Percentiles rank a stretch among this genome's conserved stretches.
Conservation (phyloP, 2,113 vertebrate genomes). For the Brachypteracias leptosomus region DNA sequence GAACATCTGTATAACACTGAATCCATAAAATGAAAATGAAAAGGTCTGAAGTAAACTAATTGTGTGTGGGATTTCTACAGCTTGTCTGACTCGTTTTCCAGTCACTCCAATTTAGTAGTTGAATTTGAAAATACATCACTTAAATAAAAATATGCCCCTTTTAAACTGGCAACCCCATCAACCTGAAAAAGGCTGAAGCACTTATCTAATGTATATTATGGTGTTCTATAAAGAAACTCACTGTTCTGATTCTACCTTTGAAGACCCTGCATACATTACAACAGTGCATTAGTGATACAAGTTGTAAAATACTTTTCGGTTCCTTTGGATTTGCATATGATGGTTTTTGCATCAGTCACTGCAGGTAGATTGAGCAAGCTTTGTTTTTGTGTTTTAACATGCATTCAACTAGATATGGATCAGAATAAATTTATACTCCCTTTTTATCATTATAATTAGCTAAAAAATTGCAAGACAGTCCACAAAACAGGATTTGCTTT, state of each 20-base stretch:
- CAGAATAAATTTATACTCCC: constrained; percentile 87
- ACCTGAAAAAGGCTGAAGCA: constrained; percentile 66
- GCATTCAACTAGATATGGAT: constrained; percentile 91
- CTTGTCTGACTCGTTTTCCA: constrained; percentile 33
- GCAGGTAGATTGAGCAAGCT: constrained; percentile 94
- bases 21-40: background rate
- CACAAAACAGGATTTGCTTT: constrained; percentile 87
- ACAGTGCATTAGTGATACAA: constrained; percentile 86
- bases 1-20: constrained; percentile 44
- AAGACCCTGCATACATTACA: constrained; percentile 80
- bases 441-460: constrained; percentile 90
- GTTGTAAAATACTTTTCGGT: constrained; percentile 81
- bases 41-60: constrained; percentile 27
- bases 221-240: constrained; percentile 66
- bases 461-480: constrained; percentile 94
- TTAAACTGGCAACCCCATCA: constrained; percentile 67
- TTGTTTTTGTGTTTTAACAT: constrained; percentile 86
- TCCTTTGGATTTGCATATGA: constrained; percentile 94
- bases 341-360: constrained; percentile 91
- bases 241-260: constrained; percentile 57
- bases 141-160: constrained; percentile 62
- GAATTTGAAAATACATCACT: constrained; percentile 44
- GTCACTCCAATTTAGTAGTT: constrained; percentile 28
- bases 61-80: constrained; percentile 18
- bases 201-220: constrained; percentile 38